phyloP scores from a whole-genome alignment of 2,888 invertebrate genomes.

The Xestia xanthographa region DNA sequence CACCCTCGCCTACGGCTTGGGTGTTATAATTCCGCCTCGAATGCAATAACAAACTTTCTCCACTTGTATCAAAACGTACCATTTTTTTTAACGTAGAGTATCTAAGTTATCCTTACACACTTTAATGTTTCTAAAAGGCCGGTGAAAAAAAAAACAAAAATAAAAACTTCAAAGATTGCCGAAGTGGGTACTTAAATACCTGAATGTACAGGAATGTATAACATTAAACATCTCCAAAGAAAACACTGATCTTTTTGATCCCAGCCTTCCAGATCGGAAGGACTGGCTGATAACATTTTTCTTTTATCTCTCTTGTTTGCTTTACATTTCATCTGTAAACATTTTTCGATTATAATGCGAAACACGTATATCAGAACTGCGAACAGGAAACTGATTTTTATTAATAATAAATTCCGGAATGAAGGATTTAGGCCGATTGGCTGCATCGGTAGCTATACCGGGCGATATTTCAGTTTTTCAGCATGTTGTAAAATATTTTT shows the following conservation, averaged over 20 bases:
- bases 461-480: slow-evolving; percentile 47
- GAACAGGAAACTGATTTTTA: slow-evolving; percentile 61
- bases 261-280: slow-evolving; percentile 47
- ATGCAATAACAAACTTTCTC: too few relatives aligned
- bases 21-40: too few relatives aligned
- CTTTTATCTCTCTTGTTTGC: slow-evolving; percentile 48
- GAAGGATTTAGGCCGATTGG: slow-evolving; percentile 63
- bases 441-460: slow-evolving; percentile 33
- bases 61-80: too few relatives aligned
- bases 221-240: slow-evolving; percentile 67
- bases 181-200: slow-evolving; percentile 27
- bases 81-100: background rate
- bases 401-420: slow-evolving; percentile 54
- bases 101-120: background rate
- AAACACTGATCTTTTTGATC: slow-evolving; percentile 66
- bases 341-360: slow-evolving; percentile 36
- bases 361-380: slow-evolving; percentile 34
- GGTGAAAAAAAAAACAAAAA: background rate
- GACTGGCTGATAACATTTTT: slow-evolving; percentile 52
- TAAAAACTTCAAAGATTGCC: slow-evolving; percentile 21
- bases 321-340: slow-evolving; percentile 44
- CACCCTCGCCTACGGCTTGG: too few relatives aligned
- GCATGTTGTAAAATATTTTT: slow-evolving; percentile 43
- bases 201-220: slow-evolving; percentile 49
- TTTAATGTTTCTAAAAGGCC: slow-evolving; percentile 5